These are phyloP conservation scores for Acipenser ruthenus DNA, from an alignment of 2,797 vertebrate species.

Conservation along the genomic window DNA sequence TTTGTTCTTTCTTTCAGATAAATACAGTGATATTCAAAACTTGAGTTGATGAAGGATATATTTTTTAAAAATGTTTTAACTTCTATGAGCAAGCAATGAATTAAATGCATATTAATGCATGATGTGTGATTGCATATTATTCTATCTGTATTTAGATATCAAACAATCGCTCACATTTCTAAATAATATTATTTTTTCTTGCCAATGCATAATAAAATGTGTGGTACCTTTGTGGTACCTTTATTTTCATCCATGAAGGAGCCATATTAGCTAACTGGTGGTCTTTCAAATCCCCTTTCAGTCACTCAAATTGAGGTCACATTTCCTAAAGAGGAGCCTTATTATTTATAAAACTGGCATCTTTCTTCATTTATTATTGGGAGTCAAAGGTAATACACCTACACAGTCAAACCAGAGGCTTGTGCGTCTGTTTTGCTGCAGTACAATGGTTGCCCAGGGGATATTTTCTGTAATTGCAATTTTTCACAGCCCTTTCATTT, in stretches of 20 bases:
- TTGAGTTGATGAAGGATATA: slow-evolving; percentile 2
- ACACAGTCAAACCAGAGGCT: neutral
- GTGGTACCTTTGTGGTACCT: no score
- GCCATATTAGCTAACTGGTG: neutral
- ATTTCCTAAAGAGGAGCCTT: slow-evolving; percentile 15
- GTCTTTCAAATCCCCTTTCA: neutral
- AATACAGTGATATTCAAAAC: neutral
- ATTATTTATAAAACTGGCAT: slow-evolving; percentile 12
- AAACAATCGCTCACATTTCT: neutral
- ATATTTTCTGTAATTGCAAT: slow-evolving; percentile 17
- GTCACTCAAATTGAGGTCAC: slow-evolving; percentile 10
- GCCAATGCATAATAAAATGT: no score
- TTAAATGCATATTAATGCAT: no score
- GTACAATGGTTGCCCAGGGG: slow-evolving; percentile 4
- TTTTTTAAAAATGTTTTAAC: neutral
- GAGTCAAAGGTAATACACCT: slow-evolving; percentile 11
- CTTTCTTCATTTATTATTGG: slow-evolving; percentile 2
- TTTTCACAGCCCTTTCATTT: slow-evolving; percentile 16
- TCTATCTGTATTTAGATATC: neutral
- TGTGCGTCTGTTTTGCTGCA: neutral
- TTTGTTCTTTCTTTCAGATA: neutral
- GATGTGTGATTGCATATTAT: no score
- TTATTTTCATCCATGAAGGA: no score
- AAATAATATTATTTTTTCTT: neutral
- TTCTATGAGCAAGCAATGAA: no score